Base-by-base conservation (phyloP, 1,140 invertebrate species). In the Formica exsecta region DNA sequence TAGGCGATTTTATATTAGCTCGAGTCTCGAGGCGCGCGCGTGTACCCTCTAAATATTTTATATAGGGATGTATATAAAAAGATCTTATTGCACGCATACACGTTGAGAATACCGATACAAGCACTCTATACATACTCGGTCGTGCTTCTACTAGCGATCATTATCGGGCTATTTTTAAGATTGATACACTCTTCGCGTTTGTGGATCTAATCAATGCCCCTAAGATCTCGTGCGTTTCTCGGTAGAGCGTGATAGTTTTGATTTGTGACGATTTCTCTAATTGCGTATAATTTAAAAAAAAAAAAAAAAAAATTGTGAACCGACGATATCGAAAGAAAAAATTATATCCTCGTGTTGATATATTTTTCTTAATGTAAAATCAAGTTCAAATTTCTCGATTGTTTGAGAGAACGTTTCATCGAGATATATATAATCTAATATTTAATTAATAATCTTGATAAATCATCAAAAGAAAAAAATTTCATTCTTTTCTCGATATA, bases 131-230 rank as follows among this genome's bases (percentile, higher is more conserved):
- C 19, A 13, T 22, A n/a, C n/a, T 29, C 44, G 8, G 19, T 51
- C 19, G 3, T 65, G 57, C 61, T 66, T 68, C 62, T 2, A 32
- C 11, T 74, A n/a, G 54, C n/a, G 54, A 38, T 74, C 19, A 22
- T 74, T 61, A 83, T 74, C 22, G 68, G 70, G n/a, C 19, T 83
- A 74, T 83, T 74, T 83, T 83, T 62, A 36, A 36, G 13, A 19
- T 44, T 2, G 65, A 61, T 25, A 9, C 25, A 32, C 38, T 13
- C n/a, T 36, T 48, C 62, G 25, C 36, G 41, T 32, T 66, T 8
- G 76, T 16, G 3, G 13, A 79, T 66, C 32, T 74, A 38, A 74
- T 74, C 51, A n/a, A 22, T 16, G 48, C 19, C 22, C 48, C 9
- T 13, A 13, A 32, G 25, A 57, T 59, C n/a, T 74, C 41, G 38